Evolutionary conservation across 1,140 invertebrate species (phyloP), one percentile per base, ranked within the genome.

Genomic region (Lineus longissimus): DNA sequence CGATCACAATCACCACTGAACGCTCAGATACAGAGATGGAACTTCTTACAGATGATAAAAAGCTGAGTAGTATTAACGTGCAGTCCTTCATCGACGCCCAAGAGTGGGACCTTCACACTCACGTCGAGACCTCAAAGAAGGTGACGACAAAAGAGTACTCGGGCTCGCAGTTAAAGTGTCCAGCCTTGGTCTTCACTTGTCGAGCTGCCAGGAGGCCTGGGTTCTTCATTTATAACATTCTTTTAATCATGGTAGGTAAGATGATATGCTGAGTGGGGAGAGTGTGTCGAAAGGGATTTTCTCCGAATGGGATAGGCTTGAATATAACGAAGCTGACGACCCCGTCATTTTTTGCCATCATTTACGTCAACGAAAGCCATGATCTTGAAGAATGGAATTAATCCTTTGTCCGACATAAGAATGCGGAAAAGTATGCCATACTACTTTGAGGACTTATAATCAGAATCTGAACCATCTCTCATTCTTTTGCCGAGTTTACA

Each of bases 211-310:
- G 79, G 54, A 62, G 76, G 19, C 79, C 76, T 1, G 77, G 75
- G 7, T 82, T 79, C 68, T 82, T 82, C 67, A 74, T 82, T 17
- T 81, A 78, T 77, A 82, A 82, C 71, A 82, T 82, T 65, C 80
- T 81, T 64, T 72, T 81, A 69, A 75, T 82, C 30, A 80, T 78
- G 64, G 80, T 80, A 72, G 73, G 74, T 71, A 36, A 2, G 19
- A 13, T 19, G n/a, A 11, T 22, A 7, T 19, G 13, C 13, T n/a
- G n/a, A n/a, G n/a, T n/a, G n/a, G n/a, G n/a, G n/a, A n/a, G n/a
- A n/a, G n/a, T n/a, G n/a, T n/a, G n/a, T n/a, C n/a, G n/a, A n/a
- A n/a, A n/a, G n/a, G n/a, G n/a, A n/a, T n/a, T n/a, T n/a, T n/a
- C n/a, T n/a, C n/a, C n/a, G n/a, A n/a, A n/a, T n/a, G n/a, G n/a